Base-by-base conservation (phyloP, 2,113 vertebrate genomes). In the Scomber japonicus region DNA sequence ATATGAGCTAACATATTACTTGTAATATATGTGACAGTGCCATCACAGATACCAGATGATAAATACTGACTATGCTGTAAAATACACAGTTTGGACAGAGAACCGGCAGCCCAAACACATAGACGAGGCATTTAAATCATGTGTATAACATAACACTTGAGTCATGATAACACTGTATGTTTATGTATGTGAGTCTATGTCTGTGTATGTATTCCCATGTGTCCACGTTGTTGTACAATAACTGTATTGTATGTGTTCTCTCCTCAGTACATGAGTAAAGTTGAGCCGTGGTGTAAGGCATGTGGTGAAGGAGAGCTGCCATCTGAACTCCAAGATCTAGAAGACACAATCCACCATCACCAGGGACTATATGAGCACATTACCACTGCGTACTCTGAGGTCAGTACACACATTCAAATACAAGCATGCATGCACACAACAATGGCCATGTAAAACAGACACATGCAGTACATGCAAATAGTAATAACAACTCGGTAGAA, bases 331-430 rank as follows among this genome's bases (percentile, higher is more conserved):
- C 98, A 98, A 91, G 98, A 99, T 85, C 94, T 99, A 71, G 98
- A 99, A 88, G 98, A 99, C 35, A 97, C 97, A 63, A 99, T 99
- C 65, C 98, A 99, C 74, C 98, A 97, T 84, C 98, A 99, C 90
- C 98, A 99, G 93, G 97, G 97, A 3, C 94, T 99, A 46, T 99
- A 99, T 19, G 98, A 99, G 74, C 98, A 98, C 88, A 95, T 99
- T 87, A 98, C 96, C 0, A 93, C 97, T 5, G 98, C 98, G 7
- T 99, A 99, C 61, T 97, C 98, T 0, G 98, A 99, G 95, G 98
- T 98, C 62, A 66, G 82, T 31, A 5, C 11, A 30, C 68, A 57
- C 35, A 68, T 11, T 9, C 21, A 53, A 27, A 60, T 11, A 70
- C 9, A 44, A 44, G 54, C 3, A 60, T n/a, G 56, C 15, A 6